phyloP scores from a whole-genome alignment of 1,140 invertebrate species.

The Euwallacea fornicatus region DNA sequence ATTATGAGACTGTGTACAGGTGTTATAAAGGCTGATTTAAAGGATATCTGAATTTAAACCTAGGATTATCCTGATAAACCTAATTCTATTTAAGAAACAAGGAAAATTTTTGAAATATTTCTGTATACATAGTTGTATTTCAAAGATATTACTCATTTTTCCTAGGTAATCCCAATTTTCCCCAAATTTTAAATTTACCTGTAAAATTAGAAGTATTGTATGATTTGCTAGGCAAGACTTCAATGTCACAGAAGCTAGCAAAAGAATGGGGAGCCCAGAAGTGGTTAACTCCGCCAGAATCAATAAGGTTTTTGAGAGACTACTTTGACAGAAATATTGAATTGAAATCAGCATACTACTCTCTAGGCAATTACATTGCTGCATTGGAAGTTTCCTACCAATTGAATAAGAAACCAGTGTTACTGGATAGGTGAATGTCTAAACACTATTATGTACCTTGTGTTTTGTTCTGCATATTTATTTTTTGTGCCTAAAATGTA shows the following conservation, averaged over 20 bases:
- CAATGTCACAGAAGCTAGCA: constrained; percentile 40
- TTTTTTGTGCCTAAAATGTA: no score
- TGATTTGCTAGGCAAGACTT: constrained; percentile 46
- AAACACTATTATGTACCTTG: background rate
- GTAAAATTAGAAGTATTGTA: background rate
- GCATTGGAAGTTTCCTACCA: constrained; percentile 43
- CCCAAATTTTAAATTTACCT: background rate
- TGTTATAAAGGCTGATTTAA: no score
- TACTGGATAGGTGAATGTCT: constrained; percentile 48
- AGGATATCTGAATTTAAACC: background rate
- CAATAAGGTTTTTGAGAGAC: constrained; percentile 38
- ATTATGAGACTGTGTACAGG: no score
- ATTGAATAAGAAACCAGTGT: constrained; percentile 44
- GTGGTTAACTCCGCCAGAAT: constrained; percentile 46
- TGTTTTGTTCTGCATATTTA: no score
- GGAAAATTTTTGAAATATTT: no score
- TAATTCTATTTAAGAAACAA: no score
- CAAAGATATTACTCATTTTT: background rate
- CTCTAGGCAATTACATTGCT: constrained; percentile 52
- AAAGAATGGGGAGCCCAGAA: constrained; percentile 39
- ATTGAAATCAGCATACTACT: constrained; percentile 47
- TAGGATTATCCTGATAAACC: no score
- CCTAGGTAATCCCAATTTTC: background rate
- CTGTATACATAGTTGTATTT: no score
- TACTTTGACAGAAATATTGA: constrained; percentile 45